Conservation (phyloP, 2,888 invertebrate genomes). For the Cryptus viduatorius region DNA sequence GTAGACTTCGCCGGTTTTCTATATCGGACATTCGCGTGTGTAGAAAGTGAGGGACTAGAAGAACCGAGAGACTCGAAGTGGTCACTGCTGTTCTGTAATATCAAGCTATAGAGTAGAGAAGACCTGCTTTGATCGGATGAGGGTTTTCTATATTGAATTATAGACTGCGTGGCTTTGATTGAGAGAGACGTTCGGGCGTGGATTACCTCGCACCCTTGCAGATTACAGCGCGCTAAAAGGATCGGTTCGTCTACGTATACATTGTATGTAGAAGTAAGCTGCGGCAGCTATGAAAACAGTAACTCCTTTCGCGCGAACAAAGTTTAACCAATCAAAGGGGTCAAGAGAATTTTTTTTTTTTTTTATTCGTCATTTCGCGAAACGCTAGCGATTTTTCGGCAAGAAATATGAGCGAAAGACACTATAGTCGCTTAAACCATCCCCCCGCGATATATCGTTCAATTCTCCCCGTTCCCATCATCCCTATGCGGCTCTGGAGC, state of each 20-base stretch:
- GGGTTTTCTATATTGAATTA: conserved; percentile 80
- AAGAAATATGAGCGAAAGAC: neutral
- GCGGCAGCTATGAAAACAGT: neutral
- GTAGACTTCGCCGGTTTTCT: neutral
- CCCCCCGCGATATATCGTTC: neutral
- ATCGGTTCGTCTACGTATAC: conserved; percentile 43
- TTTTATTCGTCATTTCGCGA: neutral
- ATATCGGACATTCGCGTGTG: neutral
- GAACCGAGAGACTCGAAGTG: neutral
- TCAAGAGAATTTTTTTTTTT: neutral
- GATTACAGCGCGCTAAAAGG: conserved; percentile 68
- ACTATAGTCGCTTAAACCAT: neutral
- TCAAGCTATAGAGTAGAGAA: conserved; percentile 30
- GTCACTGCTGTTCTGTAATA: conserved; percentile 6
- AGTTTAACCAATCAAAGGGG: neutral
- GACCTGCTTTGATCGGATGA: conserved; percentile 65
- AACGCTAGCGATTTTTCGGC: neutral
- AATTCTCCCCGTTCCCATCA: neutral
- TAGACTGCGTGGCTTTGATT: conserved; percentile 77
- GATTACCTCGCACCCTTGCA: conserved; percentile 69
- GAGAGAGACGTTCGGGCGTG: conserved; percentile 75
- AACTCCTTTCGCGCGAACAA: neutral
- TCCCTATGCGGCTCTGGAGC: neutral
- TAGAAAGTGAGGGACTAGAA: neutral
- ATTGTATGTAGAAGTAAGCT: neutral